A percentile compares a stretch with the other conserved stretches of the same genome.
These are phyloP conservation scores for Elachura formosa DNA, from an alignment of 2,113 vertebrate species.

Conservation along the genomic window DNA sequence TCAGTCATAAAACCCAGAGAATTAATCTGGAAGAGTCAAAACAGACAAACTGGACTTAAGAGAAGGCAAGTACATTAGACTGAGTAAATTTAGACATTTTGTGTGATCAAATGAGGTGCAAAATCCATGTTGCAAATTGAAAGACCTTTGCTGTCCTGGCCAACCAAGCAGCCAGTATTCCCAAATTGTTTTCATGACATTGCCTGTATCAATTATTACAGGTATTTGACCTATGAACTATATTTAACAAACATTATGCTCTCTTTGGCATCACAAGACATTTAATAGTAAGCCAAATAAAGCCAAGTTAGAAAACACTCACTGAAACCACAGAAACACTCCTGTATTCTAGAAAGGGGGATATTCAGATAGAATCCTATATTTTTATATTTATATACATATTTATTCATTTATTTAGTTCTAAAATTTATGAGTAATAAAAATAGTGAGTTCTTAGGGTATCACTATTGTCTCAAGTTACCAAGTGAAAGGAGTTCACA, in stretches of 20 bases:
- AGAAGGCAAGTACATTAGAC: neutral
- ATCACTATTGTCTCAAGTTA: neutral
- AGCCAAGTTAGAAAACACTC: neutral
- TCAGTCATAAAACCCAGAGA: neutral
- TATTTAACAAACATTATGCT: neutral
- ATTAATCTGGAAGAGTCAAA: neutral
- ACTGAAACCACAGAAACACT: neutral
- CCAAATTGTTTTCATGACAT: neutral
- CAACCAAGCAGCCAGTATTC: neutral
- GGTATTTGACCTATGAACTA: neutral
- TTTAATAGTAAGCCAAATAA: neutral
- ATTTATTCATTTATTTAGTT: neutral
- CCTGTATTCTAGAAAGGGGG: neutral
- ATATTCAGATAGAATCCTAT: neutral
- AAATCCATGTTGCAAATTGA: neutral
- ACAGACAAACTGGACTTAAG: neutral
- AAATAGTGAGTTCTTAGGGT: neutral
- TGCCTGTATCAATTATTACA: neutral
- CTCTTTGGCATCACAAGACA: neutral
- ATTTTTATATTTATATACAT: too few relatives aligned
- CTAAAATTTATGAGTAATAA: neutral
- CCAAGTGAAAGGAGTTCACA: neutral
- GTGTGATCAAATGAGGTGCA: neutral
- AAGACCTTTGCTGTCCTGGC: neutral
- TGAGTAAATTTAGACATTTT: neutral